Evolutionary conservation across 2,888 invertebrate species (phyloP), one percentile per base, ranked within the genome.

Genomic region (Copidosoma aretas): DNA sequence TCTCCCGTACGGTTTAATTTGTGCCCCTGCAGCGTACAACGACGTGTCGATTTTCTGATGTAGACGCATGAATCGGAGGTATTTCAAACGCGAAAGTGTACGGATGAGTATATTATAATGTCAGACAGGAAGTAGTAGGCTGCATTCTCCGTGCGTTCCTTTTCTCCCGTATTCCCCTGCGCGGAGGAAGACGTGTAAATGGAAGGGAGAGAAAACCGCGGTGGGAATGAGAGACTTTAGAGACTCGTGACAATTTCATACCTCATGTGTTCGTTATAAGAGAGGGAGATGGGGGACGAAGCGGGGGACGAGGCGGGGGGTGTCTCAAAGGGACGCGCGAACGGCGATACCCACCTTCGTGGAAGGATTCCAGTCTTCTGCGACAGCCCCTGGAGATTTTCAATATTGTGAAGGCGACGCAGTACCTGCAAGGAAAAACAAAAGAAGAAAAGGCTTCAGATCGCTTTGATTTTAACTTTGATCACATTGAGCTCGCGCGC

Each of bases 381-480:
- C 64, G 61, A 56, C 72, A 72, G 52, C 70, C 68, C 49, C 57
- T 68, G 10, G 72, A 72, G 61, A 72, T 56, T 63, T 71, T 68
- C 43, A 72, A 60, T 63, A 72, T 67, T 52, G 68, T 71, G 67
- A 72, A 70, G 56, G 59, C 70, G 1, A 67, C 59, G 17, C 72
- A 72, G 22, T 68, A 71, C 53, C 72, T 72, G 70, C 1, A 72
- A 67, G 3, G 58, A 5, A 49, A 8, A 10, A 49, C 14, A 56
- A 21, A 15, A 10, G 49, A 49, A n/a, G n/a, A n/a, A n/a, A 25
- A 12, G 39, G 32, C n/a, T 57, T 53, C n/a, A n/a, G 2, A 17
- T 46, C 8, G 14, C 17, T 15, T 24, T 52, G 15, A 17, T 21
- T 39, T 17, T 10, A 25, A 4, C 24, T 14, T 54, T 12, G 32